These are phyloP conservation scores for Ceyx melanurus DNA, from an alignment of 2,113 vertebrate species.

Conservation along the genomic window DNA sequence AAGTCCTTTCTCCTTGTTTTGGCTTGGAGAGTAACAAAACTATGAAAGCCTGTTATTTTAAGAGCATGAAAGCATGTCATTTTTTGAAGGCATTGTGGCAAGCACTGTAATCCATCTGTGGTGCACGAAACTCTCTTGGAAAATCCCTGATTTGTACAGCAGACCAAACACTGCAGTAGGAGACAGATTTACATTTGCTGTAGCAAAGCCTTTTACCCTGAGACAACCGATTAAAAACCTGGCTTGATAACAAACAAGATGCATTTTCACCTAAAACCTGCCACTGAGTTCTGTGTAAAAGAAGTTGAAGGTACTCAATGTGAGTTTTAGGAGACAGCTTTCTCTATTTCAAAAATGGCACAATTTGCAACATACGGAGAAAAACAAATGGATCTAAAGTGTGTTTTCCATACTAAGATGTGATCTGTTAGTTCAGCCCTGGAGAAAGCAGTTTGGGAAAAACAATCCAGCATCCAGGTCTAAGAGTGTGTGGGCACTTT, in stretches of 20 bases:
- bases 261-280: not conserved
- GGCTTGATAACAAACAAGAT: not conserved
- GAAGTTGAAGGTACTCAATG: not conserved
- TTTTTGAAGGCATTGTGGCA: constrained; percentile 30
- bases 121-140: not conserved
- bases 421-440: not conserved
- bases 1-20: constrained; percentile 5
- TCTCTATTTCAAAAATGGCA: not conserved
- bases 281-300: not conserved
- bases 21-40: not conserved
- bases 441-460: not conserved
- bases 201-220: not conserved
- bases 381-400: not conserved
- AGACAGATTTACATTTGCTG: not conserved
- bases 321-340: not conserved
- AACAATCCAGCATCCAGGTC: not conserved
- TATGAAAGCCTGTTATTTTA: constrained; percentile 1
- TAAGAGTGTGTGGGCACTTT: not conserved
- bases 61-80: not conserved
- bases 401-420: not conserved
- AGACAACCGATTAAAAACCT: not conserved
- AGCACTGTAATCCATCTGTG: not conserved
- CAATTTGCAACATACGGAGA: not conserved
- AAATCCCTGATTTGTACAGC: not conserved
- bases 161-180: not conserved